These are phyloP conservation scores for Pristionchus maxplancki DNA, from an alignment of 2,888 invertebrate species.

Conservation along the genomic window DNA sequence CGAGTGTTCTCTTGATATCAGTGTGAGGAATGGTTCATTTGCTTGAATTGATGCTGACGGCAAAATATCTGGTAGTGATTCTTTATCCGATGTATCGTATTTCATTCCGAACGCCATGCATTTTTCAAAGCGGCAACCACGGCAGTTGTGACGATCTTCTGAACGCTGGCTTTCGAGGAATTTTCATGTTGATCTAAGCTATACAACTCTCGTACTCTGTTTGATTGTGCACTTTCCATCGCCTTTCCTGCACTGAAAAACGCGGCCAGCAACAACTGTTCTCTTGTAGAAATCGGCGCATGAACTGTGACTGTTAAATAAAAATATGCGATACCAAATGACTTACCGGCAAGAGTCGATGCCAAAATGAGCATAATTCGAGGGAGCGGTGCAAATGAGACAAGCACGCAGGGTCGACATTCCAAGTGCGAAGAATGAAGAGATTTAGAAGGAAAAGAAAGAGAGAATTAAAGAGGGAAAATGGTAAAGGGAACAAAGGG, in stretches of 20 bases:
- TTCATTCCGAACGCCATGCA: neutral
- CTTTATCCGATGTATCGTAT: too few species aligned
- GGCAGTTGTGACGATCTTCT: neutral
- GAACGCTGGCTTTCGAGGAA: neutral
- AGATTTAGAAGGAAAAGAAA: neutral
- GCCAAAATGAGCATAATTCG: neutral
- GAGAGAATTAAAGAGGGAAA: neutral
- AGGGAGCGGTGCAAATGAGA: neutral
- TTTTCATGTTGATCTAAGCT: too few species aligned
- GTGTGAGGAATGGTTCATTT: too few species aligned
- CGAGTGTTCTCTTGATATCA: neutral
- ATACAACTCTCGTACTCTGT: neutral
- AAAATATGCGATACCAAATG: too few species aligned
- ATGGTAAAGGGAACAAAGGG: neutral
- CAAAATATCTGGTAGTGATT: too few species aligned
- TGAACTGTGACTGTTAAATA: too few species aligned
- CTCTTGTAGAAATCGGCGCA: slow-evolving; percentile 14
- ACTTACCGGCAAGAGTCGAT: neutral
- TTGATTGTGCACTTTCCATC: neutral
- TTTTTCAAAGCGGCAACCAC: neutral
- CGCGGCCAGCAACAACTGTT: neutral
- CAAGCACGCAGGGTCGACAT: neutral
- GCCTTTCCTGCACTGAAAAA: neutral
- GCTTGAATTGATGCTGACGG: too few species aligned
- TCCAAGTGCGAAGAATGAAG: neutral